Conservation (phyloP, 1,140 invertebrate species). For the Nasonia vitripennis region DNA sequence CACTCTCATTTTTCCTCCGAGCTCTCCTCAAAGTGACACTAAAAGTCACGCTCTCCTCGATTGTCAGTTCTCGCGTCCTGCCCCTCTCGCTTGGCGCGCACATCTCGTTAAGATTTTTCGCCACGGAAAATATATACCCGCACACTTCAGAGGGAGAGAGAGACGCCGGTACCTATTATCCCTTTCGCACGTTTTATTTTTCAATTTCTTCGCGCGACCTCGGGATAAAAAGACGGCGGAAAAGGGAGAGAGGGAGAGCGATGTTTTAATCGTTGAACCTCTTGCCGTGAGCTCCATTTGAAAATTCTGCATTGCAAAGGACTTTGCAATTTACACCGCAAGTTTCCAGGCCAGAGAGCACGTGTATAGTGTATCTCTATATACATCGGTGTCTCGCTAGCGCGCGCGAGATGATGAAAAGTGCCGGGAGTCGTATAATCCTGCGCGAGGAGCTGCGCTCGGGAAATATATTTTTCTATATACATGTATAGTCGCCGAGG, state of each 20-base stretch:
- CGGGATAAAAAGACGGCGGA: neutral
- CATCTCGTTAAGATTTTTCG: neutral
- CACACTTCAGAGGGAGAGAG: too few species aligned
- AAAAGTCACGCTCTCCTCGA: neutral
- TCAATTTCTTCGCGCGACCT: neutral
- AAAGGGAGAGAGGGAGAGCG: neutral
- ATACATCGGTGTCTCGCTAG: neutral
- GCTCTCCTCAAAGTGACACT: neutral
- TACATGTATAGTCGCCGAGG: too few species aligned
- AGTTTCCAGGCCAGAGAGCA: neutral
- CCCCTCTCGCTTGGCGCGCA: neutral
- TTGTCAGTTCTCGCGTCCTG: neutral
- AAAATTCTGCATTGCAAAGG: conserved; percentile 34
- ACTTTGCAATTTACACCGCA: conserved; percentile 21
- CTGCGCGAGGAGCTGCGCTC: neutral
- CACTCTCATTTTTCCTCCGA: neutral
- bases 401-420: neutral
- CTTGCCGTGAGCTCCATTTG: neutral
- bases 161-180: neutral
- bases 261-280: conserved; percentile 31
- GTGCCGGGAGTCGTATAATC: neutral
- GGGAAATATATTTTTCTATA: neutral
- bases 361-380: neutral
- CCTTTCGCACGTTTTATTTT: neutral
- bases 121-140: too few species aligned